Evolutionary conservation across 1,140 invertebrate genomes (phyloP), one percentile per base, ranked within the genome.

Genomic region (Yoshiicerus persimilis): DNA sequence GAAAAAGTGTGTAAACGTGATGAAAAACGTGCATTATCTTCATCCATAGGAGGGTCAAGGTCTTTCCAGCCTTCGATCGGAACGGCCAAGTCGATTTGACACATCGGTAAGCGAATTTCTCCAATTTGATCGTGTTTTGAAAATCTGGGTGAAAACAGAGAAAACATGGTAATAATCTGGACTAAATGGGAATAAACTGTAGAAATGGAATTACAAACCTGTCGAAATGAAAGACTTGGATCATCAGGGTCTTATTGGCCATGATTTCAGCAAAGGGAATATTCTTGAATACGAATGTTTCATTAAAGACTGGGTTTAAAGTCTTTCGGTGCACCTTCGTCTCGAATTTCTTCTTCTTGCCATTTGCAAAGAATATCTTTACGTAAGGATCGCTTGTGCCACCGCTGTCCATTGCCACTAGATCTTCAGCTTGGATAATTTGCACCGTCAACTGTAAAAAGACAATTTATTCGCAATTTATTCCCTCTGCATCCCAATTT

Each of bases 301-400:
- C 96, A 92, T 97, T 96, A 92, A 97, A 98, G 27, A 96, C 95
- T 0, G 97, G 97, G 92, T 96, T 96, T n/a, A 97, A 92, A 91
- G 96, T 97, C 92, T 96, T 96, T 56, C 96, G 93, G 91, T 97
- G 95, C 1, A 97, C 87, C 47, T 97, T 96, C 9, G 96, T 97
- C 91, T 97, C 96, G 92, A 95, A 97, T 92, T 97, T 97, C 92
- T 96, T 96, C 92, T 97, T 97, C 88, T 96, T 94, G 91, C 97
- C 96, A 0, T 96, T 96, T 8, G 97, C 93, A 1, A 97, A 93
- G 92, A 96, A 96, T 8, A 97, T 94, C 93, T 97, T 97, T 64
- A 97, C 95, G 92, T 97, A 97, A 0, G 97, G 96, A 93, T 97
- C 96, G 84, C 96, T 96, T 89, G 96, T 97, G 25, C 96, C 96